phyloP scores from a whole-genome alignment of 2,113 vertebrate genomes.

The Melanerpes formicivorus region DNA sequence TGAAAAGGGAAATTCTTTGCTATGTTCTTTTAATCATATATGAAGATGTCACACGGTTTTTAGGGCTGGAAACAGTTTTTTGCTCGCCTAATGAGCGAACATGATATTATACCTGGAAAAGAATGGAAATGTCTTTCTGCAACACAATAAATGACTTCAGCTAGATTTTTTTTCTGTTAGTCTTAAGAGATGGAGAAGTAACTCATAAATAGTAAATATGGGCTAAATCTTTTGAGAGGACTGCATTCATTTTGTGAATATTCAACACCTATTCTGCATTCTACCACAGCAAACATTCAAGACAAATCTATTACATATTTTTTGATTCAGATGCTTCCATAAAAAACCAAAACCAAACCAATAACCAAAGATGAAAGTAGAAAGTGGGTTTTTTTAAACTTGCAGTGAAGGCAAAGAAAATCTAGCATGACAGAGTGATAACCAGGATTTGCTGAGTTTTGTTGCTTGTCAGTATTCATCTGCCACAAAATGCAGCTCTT shows the following conservation, averaged over 20 bases:
- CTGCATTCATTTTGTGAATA: neutral
- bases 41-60: neutral
- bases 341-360: neutral
- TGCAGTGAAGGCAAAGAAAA: neutral
- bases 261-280: neutral
- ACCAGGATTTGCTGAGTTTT: neutral
- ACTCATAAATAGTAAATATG: neutral
- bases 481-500: neutral
- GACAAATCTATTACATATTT: neutral
- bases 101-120: neutral
- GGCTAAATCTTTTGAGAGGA: neutral
- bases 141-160: neutral
- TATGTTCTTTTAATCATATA: neutral
- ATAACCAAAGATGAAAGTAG: neutral
- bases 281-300: neutral
- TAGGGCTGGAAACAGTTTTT: neutral
- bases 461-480: neutral
- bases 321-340: neutral
- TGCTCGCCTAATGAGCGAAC: neutral
- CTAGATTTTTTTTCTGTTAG: neutral
- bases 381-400: neutral
- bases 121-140: neutral
- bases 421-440: neutral
- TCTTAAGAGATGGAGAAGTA: neutral
- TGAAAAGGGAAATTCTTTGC: neutral